These are phyloP conservation scores for Galleria mellonella DNA, from an alignment of 1,140 invertebrate genomes.

Conservation along the genomic window DNA sequence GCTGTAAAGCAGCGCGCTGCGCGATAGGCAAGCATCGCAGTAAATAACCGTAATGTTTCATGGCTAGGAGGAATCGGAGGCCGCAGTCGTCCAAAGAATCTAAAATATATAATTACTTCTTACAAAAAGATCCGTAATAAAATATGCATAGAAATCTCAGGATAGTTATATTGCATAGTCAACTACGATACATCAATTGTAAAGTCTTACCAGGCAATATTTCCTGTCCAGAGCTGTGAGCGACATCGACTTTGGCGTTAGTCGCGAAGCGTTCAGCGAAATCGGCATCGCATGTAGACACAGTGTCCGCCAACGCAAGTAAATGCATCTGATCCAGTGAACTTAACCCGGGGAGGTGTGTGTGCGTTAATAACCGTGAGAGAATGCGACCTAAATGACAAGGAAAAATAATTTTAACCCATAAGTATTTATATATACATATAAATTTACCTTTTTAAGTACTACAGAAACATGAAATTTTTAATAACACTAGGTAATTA, in stretches of 20 bases:
- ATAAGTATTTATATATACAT: slow-evolving; percentile 1
- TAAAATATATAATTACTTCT: slow-evolving; percentile 11
- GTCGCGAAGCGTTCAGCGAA: slow-evolving; percentile 89
- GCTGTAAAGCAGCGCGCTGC: slow-evolving; percentile 90
- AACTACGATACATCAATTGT: too few relatives aligned
- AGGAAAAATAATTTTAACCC: slow-evolving; percentile 1
- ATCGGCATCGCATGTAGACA: slow-evolving; percentile 93
- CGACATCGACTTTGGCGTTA: slow-evolving; percentile 81
- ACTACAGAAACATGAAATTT: too few relatives aligned
- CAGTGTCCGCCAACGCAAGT: slow-evolving; percentile 96
- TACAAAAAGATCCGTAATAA: too few relatives aligned
- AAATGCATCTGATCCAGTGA: slow-evolving; percentile 99
- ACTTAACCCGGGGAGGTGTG: slow-evolving; percentile 96
- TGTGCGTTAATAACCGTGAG: slow-evolving; percentile 94
- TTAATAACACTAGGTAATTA: too few relatives aligned
- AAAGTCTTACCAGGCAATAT: slow-evolving; percentile 73
- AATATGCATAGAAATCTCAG: too few relatives aligned
- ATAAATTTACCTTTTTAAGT: background rate
- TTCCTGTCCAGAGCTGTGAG: slow-evolving; percentile 71
- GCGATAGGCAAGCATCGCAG: slow-evolving; percentile 90
- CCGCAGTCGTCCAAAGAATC: slow-evolving; percentile 98
- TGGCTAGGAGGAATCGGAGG: slow-evolving; percentile 94
- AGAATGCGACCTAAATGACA: slow-evolving; percentile 78
- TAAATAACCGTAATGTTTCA: slow-evolving; percentile 99
- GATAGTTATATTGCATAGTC: too few relatives aligned